Conservation (phyloP, 2,797 vertebrate genomes). For the Propithecus deckenii region DNA sequence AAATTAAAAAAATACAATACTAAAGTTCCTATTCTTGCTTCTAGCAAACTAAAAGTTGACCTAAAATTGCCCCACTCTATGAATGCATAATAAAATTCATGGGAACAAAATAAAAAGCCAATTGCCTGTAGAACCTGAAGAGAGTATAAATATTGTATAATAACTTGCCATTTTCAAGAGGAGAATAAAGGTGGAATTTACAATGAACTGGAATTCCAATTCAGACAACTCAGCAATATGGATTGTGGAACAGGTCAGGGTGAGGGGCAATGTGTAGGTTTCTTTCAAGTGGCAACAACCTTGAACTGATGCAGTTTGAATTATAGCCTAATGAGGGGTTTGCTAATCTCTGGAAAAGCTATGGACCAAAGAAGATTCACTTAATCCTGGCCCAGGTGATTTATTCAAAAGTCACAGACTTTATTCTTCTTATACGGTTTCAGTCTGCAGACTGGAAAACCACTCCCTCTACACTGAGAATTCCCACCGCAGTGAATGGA, state of each 20-base stretch:
- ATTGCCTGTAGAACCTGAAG: conserved; percentile 82
- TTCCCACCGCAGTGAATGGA: conserved; percentile 46
- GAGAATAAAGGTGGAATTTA: conserved; percentile 74
- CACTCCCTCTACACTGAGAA: conserved; percentile 42
- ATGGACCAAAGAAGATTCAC: conserved; percentile 59
- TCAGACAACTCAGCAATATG: conserved; percentile 77
- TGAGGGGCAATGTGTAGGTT: not conserved
- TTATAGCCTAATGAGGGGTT: conserved; percentile 48
- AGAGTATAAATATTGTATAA: conserved; percentile 80
- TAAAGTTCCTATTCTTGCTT: conserved; percentile 80
- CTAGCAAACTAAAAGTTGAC: conserved; percentile 83
- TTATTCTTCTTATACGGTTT: conserved; percentile 67
- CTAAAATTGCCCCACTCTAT: conserved; percentile 77
- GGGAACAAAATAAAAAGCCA: conserved; percentile 83
- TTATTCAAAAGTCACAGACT: conserved; percentile 79
- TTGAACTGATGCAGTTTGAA: conserved; percentile 77
- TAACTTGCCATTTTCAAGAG: conserved; percentile 81
- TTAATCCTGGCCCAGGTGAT: conserved; percentile 72
- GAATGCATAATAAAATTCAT: conserved; percentile 82
- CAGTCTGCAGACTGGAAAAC: conserved; percentile 68
- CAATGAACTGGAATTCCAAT: conserved; percentile 78
- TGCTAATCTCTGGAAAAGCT: conserved; percentile 74
- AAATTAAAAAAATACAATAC: conserved; percentile 84
- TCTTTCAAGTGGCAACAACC: conserved; percentile 68
- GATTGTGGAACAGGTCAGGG: conserved; percentile 69